phyloP scores from a whole-genome alignment of 2,797 vertebrate species.

The Eremophila alpestris region DNA sequence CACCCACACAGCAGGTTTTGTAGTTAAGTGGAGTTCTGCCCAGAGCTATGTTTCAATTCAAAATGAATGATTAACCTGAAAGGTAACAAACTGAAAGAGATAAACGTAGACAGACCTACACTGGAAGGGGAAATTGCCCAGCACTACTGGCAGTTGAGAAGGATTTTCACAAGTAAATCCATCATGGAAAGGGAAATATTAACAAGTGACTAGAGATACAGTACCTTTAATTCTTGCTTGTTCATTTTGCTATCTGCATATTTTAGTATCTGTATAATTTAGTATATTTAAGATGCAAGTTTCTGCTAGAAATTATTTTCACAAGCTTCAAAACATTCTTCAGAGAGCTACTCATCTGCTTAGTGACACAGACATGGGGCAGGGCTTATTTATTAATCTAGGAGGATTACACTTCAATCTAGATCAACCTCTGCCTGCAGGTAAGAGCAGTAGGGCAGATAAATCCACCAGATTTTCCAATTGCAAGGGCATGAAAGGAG shows the following conservation, averaged over 20 bases:
- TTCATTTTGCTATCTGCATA: not conserved
- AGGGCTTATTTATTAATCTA: constrained; percentile 35
- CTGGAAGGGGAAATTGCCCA: not conserved
- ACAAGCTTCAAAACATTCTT: constrained; percentile 5
- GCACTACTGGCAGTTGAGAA: not conserved
- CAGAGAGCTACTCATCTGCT: constrained; percentile 14
- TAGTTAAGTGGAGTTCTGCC: not conserved
- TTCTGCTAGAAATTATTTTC: constrained; percentile 12
- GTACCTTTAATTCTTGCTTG: not conserved
- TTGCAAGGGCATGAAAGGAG: not conserved
- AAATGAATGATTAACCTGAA: not conserved
- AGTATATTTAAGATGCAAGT: not conserved
- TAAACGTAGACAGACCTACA: not conserved
- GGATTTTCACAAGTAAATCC: not conserved
- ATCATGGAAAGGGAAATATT: not conserved
- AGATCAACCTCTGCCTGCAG: constrained; percentile 5
- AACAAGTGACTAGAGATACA: not conserved
- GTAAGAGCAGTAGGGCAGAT: not conserved
- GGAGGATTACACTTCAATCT: constrained; percentile 2
- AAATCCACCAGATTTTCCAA: not conserved
- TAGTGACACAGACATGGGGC: not conserved
- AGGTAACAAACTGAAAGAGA: not conserved
- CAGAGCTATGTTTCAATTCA: not conserved
- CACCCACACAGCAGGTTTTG: not conserved
- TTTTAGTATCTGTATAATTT: not conserved